phyloP scores from a whole-genome alignment of 2,797 vertebrate species.

The Acanthiza pusilla region DNA sequence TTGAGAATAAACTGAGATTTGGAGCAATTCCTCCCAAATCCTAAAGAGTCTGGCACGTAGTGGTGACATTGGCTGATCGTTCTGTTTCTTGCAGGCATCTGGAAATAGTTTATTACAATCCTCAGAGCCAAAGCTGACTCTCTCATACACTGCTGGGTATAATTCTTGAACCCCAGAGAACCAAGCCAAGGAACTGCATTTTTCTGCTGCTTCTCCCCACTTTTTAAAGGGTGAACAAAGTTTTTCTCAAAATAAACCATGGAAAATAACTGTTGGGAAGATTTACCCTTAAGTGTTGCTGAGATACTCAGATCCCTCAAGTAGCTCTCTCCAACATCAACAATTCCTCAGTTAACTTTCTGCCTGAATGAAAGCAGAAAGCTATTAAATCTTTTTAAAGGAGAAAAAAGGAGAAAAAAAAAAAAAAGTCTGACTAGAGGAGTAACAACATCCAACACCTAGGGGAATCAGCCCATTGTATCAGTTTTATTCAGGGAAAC shows the following conservation, averaged over 20 bases:
- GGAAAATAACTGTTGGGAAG: neutral
- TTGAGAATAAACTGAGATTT: constrained; percentile 14
- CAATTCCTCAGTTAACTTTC: neutral
- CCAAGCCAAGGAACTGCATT: neutral
- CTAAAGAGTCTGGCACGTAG: neutral
- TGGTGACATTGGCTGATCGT: constrained; percentile 36
- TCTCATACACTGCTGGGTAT: neutral
- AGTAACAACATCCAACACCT: neutral
- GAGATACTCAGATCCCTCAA: neutral
- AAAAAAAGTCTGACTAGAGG: neutral
- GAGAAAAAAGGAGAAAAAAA: neutral
- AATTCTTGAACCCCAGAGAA: neutral
- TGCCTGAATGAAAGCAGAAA: constrained; percentile 2
- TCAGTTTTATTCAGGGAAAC: neutral
- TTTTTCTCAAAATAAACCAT: neutral
- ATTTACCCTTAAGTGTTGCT: neutral
- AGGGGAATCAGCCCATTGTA: neutral
- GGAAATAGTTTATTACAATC: constrained; percentile 24
- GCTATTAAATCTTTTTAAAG: neutral
- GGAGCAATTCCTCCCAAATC: neutral
- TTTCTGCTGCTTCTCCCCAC: neutral
- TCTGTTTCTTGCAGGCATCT: constrained; percentile 56
- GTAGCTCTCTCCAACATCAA: neutral
- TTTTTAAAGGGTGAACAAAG: neutral
- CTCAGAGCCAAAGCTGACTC: constrained; percentile 19